These are phyloP conservation scores for Cherax destructor DNA, from an alignment of 1,140 invertebrate genomes.

Conservation along the genomic window DNA sequence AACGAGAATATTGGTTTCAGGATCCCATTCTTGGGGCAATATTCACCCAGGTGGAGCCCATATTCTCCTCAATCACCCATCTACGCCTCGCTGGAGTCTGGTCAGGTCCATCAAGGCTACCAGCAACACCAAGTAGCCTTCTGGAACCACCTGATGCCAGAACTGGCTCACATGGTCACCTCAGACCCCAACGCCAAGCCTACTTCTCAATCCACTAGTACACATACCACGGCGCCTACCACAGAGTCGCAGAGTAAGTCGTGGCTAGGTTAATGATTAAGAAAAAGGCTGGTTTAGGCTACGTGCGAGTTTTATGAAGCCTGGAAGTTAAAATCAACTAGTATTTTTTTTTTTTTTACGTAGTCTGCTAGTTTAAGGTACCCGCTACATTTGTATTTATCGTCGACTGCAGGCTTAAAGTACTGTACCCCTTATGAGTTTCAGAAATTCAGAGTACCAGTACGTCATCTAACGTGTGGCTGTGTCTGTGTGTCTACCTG, in stretches of 20 bases:
- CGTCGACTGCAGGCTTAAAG: too few species aligned
- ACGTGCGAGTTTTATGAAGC: too few species aligned
- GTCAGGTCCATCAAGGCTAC: conserved; percentile 42
- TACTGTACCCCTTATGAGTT: too few species aligned
- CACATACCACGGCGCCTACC: not conserved
- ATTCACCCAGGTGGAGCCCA: conserved; percentile 23
- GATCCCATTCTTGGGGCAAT: conserved; percentile 26
- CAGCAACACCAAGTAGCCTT: conserved; percentile 52
- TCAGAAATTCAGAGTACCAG: too few species aligned
- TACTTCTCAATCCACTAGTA: not conserved
- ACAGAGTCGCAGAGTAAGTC: conserved; percentile 49
- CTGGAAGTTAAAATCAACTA: too few species aligned
- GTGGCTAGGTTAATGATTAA: too few species aligned
- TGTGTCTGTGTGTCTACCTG: too few species aligned
- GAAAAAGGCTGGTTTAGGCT: too few species aligned
- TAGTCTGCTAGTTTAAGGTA: too few species aligned
- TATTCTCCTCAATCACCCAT: conserved; percentile 27
- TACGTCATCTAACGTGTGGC: too few species aligned
- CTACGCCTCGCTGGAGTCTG: conserved; percentile 41
- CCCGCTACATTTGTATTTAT: too few species aligned
- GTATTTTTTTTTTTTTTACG: too few species aligned
- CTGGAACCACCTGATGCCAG: conserved; percentile 50
- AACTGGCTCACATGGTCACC: not conserved
- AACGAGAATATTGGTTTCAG: not conserved
- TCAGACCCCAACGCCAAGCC: not conserved